Percentiles rank a stretch among this genome's conserved stretches.
Conservation (phyloP, 2,113 vertebrate genomes). For the Saimiri boliviensis region DNA sequence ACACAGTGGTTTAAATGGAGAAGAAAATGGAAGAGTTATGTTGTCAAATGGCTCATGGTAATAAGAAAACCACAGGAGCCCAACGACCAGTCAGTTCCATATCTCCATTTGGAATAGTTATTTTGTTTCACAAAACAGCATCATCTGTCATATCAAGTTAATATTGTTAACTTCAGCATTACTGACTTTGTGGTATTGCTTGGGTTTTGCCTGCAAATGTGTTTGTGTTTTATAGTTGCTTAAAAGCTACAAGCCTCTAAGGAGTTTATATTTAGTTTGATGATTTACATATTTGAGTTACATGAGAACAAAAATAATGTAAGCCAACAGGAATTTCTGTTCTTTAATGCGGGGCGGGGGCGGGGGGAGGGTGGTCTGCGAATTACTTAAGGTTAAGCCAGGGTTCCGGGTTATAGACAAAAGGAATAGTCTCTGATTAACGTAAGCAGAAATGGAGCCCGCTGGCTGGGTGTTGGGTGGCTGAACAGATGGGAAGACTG, state of each 20-base stretch:
- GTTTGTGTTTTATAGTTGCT: neutral
- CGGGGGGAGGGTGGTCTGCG: neutral
- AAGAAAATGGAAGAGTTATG: neutral
- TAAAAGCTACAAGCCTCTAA: neutral
- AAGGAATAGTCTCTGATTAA: neutral
- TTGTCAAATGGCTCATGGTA: neutral
- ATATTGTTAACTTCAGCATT: neutral
- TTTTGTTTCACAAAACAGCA: neutral
- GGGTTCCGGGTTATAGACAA: neutral
- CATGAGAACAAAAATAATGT: neutral
- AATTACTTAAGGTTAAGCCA: neutral
- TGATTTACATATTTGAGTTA: neutral
- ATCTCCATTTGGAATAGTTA: neutral
- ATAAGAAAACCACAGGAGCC: neutral
- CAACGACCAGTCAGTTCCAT: neutral
- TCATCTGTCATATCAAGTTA: neutral
- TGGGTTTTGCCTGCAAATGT: neutral
- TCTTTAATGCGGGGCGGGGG: neutral
- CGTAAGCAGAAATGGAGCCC: neutral
- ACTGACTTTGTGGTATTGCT: neutral
- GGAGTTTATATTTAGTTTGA: conserved; percentile 2
- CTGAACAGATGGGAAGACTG: neutral
- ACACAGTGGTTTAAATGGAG: neutral
- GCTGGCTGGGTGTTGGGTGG: neutral
- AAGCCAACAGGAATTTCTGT: neutral